Conservation (phyloP, 1,140 invertebrate species). For the Penaeus vannamei region DNA sequence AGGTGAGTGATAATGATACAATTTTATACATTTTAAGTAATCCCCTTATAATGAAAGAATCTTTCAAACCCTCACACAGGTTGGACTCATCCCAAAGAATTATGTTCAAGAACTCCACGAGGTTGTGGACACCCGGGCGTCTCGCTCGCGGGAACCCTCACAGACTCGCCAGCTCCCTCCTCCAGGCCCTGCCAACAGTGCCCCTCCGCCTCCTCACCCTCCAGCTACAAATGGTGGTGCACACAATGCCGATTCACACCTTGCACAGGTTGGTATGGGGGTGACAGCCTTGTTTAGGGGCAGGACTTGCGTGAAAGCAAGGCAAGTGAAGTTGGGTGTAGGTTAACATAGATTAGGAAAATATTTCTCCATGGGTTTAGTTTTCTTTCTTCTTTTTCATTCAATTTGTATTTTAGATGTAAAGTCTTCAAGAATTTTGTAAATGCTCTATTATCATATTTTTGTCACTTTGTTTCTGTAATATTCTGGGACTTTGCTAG, state of each 20-base stretch:
- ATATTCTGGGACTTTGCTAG: too few species aligned
- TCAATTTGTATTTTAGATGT: background rate
- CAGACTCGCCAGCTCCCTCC: conserved; percentile 63
- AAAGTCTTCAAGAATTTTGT: background rate
- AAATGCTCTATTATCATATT: background rate
- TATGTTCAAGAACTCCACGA: conserved; percentile 68
- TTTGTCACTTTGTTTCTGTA: too few species aligned
- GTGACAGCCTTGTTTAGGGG: background rate
- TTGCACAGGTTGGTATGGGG: conserved; percentile 56
- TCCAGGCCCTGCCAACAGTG: conserved; percentile 48
- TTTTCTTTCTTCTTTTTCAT: background rate
- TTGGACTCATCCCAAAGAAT: conserved; percentile 67
- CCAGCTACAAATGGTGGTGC: conserved; percentile 63
- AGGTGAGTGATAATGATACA: too few species aligned
- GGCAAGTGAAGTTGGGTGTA: too few species aligned
- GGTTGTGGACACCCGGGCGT: conserved; percentile 64
- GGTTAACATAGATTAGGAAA: too few species aligned
- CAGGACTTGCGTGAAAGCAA: too few species aligned
- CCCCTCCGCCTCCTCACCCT: conserved; percentile 41
- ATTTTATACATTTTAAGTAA: background rate
- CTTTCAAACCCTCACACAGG: conserved; percentile 34
- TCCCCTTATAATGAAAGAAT: background rate
- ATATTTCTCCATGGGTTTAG: too few species aligned
- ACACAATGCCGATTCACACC: conserved; percentile 62
- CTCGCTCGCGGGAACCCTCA: conserved; percentile 57